Base-by-base conservation (phyloP, 2,113 vertebrate species). In the Callospermophilus lateralis region DNA sequence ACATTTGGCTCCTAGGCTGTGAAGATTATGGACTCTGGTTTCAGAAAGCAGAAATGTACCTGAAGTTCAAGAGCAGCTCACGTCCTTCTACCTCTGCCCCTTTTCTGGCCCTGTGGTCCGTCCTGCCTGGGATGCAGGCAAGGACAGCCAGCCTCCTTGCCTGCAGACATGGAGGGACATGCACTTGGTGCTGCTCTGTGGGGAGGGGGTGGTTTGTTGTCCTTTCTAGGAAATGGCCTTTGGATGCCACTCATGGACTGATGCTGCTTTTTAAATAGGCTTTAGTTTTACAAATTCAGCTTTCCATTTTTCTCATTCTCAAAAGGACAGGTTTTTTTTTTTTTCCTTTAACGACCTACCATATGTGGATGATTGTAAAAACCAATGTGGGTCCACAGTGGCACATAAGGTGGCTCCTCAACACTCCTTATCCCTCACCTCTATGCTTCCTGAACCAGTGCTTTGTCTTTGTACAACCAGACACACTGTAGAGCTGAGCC, bases 291-390 rank as follows among this genome's bases (percentile, higher is more conserved):
- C 87, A 97, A 93, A 73, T 39, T n/a, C 85, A 79, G 92, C 89
- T 73, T 83, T 65, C 51, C 19, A 16, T 96, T 96, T 97, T 97
- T 97, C 22, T 95, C 83, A 93, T 97, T 92, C 97, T 96, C 94
- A 28, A 95, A 79, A 78, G 63, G 24, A 84, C 83, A 45, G 16
- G 20, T 61, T 94, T 98, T 83, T 45, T 45, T 45, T 45, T 45
- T 58, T 13, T 67, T 94, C 97, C 89, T 97, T 78, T 58, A 32
- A 53, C 32, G 20, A 94, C 73, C 94, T 93, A 37, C 97, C 95
- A 83, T 92, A 63, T 80, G 96, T 96, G 77, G 92, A 55, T 86
- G 90, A 93, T 89, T 84, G 39, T 74, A 15, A 90, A 93, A 92
- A 88, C 95, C 55, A n/a, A 90, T 78, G 88, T 94, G 91, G 95